Conservation (phyloP, 2,797 vertebrate species). For the Fistularia tabacaria region DNA sequence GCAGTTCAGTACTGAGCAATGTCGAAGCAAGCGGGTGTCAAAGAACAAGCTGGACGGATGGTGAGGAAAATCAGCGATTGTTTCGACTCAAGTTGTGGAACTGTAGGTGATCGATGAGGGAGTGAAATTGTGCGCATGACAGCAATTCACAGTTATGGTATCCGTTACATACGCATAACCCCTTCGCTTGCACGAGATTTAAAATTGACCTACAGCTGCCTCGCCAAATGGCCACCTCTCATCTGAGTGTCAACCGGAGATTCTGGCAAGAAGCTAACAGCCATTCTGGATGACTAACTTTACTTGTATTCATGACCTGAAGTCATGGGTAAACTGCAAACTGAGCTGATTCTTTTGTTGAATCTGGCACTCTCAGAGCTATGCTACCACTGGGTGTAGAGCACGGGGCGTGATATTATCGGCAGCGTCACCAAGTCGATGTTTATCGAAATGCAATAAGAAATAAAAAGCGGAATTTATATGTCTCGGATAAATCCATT, state of each 20-base stretch:
- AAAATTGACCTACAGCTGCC: constrained; percentile 10
- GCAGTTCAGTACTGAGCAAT: background rate
- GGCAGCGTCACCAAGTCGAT: constrained; percentile 7
- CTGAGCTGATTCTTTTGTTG: constrained; percentile 19
- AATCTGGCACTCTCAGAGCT: constrained; percentile 43
- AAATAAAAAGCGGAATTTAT: background rate
- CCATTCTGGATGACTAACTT: constrained; percentile 44
- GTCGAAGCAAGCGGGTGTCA: background rate
- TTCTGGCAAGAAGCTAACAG: constrained; percentile 37
- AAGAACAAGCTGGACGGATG: too few species aligned
- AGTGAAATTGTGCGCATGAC: constrained; percentile 21
- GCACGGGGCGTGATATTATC: constrained; percentile 17
- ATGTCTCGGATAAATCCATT: too few species aligned
- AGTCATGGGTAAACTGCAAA: too few species aligned
- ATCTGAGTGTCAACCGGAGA: constrained; percentile 20
- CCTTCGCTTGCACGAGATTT: constrained; percentile 7
- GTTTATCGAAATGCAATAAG: constrained; percentile 6
- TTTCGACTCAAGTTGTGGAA: background rate
- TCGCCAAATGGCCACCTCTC: constrained; percentile 16
- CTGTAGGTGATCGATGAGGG: constrained; percentile 27
- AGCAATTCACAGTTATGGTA: constrained; percentile 15
- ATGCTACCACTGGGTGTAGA: constrained; percentile 28
- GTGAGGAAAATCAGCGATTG: too few species aligned
- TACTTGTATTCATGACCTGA: constrained; percentile 26
- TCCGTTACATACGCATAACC: constrained; percentile 30